Evolutionary conservation across 2,888 invertebrate species (phyloP).

Genomic region (Erannis defoliaria): DNA sequence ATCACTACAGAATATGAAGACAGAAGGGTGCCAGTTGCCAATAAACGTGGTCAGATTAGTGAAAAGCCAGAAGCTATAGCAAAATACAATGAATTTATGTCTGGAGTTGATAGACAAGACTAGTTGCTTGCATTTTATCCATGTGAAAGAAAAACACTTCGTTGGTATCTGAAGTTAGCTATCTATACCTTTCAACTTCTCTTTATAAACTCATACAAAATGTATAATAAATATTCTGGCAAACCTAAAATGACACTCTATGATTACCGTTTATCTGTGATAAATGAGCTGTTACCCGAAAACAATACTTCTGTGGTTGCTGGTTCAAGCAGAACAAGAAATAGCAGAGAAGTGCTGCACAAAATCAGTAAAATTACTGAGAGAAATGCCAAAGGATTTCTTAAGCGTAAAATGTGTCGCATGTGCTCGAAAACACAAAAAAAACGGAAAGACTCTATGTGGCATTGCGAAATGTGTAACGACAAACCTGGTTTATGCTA

Average conservation of each 20-base stretch:
- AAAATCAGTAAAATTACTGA: neutral
- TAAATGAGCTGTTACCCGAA: neutral
- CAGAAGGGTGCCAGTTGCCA: neutral
- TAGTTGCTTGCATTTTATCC: neutral
- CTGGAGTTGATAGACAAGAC: neutral
- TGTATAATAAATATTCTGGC: neutral
- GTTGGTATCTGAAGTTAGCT: too few species aligned
- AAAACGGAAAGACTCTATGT: neutral
- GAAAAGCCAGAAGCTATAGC: neutral
- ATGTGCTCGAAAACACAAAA: neutral
- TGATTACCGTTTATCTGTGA: neutral
- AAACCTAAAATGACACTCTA: neutral
- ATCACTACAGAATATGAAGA: neutral
- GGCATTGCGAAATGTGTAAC: neutral
- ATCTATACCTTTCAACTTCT: neutral
- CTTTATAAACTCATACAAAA: neutral
- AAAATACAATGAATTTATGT: neutral
- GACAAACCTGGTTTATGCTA: neutral
- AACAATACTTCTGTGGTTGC: neutral
- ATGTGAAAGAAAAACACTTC: neutral
- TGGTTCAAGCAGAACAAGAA: neutral
- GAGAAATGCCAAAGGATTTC: neutral
- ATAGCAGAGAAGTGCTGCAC: neutral
- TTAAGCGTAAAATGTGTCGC: neutral
- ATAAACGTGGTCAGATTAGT: neutral